Base-by-base conservation (phyloP, 2,113 vertebrate genomes). In the Macheiramphus alcinus region DNA sequence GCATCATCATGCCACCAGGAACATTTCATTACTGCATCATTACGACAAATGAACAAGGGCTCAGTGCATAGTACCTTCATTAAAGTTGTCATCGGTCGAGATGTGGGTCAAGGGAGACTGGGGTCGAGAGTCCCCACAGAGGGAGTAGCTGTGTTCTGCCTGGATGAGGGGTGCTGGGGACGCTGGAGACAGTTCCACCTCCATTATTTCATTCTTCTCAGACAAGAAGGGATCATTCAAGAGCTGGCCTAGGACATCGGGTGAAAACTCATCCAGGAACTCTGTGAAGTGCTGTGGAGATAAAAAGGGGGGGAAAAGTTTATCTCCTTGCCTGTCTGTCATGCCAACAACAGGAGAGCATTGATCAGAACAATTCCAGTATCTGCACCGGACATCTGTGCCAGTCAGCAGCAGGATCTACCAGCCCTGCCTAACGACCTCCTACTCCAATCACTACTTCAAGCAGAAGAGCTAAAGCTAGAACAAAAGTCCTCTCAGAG, bases 141-240 rank as follows among this genome's bases (percentile, higher is more conserved):
- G 98, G 10, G 99, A 99, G 96, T 99, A 99, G 98, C 99, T 99
- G 98, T 99, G 99, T 47, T 99, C 99, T 4, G 99, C 99, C 78
- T 99, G 99, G 97, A 99, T 99, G 98, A 99, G 99, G 13, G 99
- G 99, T 0, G 98, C 98, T 0, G 99, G 99, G 43, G 99, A 99
- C 0, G 98, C 98, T 0, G 98, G 99, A 52, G 99, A 98, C 7
- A 99, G 98, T 38, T 98, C 97, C 16, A 99, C 99, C 85, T 99
- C 98, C 97, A 99, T 99, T 11, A 97, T 97, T 92, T 98, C 98
- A 19, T 96, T 98, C 96, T 99, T 98, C 85, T 99, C 99, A 0
- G 99, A 99, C 91, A 99, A 98, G 98, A 99, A 99, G 53, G 99
- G 99, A 97, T 99, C 99, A 34, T 99, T 99, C 95, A 99, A 98